Base-by-base conservation (phyloP, 2,113 vertebrate genomes). In the Sander lucioperca region DNA sequence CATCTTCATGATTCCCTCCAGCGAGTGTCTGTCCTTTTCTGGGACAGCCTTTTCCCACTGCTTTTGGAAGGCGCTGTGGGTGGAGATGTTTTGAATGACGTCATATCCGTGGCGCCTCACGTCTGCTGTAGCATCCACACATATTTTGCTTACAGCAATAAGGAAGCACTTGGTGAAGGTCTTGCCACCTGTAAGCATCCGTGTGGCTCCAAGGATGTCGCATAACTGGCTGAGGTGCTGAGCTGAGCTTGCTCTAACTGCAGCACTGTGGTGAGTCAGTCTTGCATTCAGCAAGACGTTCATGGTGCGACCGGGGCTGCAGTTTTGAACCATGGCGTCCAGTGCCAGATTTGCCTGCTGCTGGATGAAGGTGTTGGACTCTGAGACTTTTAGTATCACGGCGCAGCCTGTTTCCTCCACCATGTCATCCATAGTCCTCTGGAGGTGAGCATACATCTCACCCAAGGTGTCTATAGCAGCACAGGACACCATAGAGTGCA, bases 61-160 rank as follows among this genome's bases (percentile, higher is more conserved):
- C 56, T 25, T 27, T 68, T 45, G 76, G 33, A 84, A 74, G 25
- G 27, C 16, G 1, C 39, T 36, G 75, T 36, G 54, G 54, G 11
- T 36, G 56, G 53, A 73, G 54, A 78, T 21, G 15, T 72, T 72
- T 45, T 45, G 33, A 65, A 75, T 3, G 23, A 75, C 27, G 72
- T 43, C 25, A 47, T 19, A 14, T 63, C 76, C 39, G 9, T 74
- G 76, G 76, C 57, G 50, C 69, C 76, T 54, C 39, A 66, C 70
- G 36, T 74, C 63, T n/a, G 0, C 56, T 48, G 69, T 19, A 11
- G 33, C 75, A 56, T 62, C 54, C 33, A n/a, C 3, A 51, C 57
- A 62, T 25, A 62, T 74, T 79, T 54, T 43, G 8, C 68, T 61
- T 8, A 78, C 25, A 45, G 73, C 48, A 50, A 53, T 50, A 23